These are phyloP conservation scores for Serilophus lunatus DNA, from an alignment of 2,113 vertebrate species.

Conservation along the genomic window DNA sequence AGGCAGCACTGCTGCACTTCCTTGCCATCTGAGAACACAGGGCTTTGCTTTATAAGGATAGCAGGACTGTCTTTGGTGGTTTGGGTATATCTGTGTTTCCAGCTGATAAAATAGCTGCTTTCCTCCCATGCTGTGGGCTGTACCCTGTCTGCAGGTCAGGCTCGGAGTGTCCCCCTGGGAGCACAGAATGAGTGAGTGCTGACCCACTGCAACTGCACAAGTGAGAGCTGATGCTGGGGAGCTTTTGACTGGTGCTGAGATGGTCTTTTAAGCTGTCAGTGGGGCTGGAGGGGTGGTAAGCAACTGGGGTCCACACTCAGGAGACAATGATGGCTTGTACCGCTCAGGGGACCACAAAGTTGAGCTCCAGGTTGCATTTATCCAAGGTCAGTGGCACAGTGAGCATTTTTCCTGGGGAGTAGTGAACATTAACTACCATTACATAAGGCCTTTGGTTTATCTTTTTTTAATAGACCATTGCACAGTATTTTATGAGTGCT, in stretches of 20 bases:
- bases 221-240: background rate
- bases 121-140: fast-evolving
- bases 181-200: fast-evolving
- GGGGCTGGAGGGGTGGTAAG: background rate
- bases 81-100: background rate
- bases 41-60: background rate
- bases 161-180: background rate
- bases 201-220: fast-evolving
- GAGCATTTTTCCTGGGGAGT: background rate
- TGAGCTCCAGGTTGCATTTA: background rate
- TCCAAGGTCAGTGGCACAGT: background rate
- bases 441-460: background rate
- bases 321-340: background rate
- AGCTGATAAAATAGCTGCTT: background rate
- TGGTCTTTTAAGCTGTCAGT: background rate
- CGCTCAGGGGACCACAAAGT: background rate
- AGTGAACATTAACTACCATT: background rate
- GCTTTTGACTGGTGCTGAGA: background rate
- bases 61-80: background rate
- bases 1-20: background rate
- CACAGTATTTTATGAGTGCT: background rate
- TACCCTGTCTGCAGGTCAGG: background rate
- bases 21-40: background rate
- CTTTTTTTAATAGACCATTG: background rate
- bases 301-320: background rate